phyloP scores from a whole-genome alignment of 23 tunicate genomes.

The Botrylloides violaceus region DNA sequence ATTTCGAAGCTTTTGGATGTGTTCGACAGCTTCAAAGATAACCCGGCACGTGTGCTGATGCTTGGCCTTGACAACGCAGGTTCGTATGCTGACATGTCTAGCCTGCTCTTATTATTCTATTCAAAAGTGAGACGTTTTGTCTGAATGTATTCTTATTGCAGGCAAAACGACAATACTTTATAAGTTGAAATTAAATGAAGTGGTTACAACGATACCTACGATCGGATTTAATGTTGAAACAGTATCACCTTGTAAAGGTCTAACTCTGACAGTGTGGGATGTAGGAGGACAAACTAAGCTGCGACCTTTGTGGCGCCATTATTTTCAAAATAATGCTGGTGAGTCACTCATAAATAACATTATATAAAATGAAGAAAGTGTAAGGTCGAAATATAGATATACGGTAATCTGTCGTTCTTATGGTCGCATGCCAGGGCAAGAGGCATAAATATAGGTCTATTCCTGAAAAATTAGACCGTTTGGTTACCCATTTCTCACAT shows the following conservation, averaged over 20 bases:
- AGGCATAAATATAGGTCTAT: too few relatives aligned
- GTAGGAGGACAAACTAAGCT: conserved; percentile 90
- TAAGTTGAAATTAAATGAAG: conserved; percentile 46
- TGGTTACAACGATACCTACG: conserved; percentile 84
- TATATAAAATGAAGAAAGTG: too few relatives aligned
- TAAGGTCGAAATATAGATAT: too few relatives aligned
- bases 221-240: conserved; percentile 93
- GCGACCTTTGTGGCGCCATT: conserved; percentile 57
- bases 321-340: neutral
- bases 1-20: conserved; percentile 29
- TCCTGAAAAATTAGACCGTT: too few relatives aligned
- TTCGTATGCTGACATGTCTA: too few relatives aligned
- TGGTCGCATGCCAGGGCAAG: too few relatives aligned
- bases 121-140: too few relatives aligned
- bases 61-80: conserved; percentile 70
- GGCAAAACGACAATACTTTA: conserved; percentile 87
- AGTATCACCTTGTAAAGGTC: conserved; percentile 62
- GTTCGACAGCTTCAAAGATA: conserved; percentile 27
- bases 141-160: too few relatives aligned
- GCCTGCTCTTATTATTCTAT: too few relatives aligned
- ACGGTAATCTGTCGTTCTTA: too few relatives aligned
- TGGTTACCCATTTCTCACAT: too few relatives aligned
- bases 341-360: neutral
- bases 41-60: conserved; percentile 47
- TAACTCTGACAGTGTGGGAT: conserved; percentile 84